These are phyloP conservation scores for Paedocypris micromegethes DNA, from an alignment of 2,797 vertebrate species.

Conservation along the genomic window DNA sequence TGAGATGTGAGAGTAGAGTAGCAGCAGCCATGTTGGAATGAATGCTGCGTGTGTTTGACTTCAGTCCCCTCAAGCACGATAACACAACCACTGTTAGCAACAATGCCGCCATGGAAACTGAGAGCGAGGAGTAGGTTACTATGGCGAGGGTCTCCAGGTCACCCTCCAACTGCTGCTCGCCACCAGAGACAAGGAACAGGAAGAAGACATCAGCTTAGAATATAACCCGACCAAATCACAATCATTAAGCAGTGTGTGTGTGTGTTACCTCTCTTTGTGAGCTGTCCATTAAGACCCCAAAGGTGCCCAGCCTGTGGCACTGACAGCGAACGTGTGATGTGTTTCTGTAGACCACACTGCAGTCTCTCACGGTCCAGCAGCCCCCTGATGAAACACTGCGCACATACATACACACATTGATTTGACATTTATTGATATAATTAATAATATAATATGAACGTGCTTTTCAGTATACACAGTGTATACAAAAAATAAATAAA, in stretches of 20 bases:
- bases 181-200: slow-evolving; percentile 51
- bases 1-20: slow-evolving; percentile 87
- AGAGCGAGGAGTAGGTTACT: slow-evolving; percentile 85
- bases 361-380: slow-evolving; percentile 91
- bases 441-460: too few species aligned
- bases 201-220: background rate
- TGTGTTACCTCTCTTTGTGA: slow-evolving; percentile 88
- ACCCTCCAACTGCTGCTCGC: slow-evolving; percentile 86
- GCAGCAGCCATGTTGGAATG: slow-evolving; percentile 87
- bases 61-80: slow-evolving; percentile 87
- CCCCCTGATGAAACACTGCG: slow-evolving; percentile 73
- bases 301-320: slow-evolving; percentile 90
- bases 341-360: slow-evolving; percentile 91
- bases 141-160: slow-evolving; percentile 89
- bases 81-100: slow-evolving; percentile 83
- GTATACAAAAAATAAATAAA: background rate
- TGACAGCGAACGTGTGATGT: slow-evolving; percentile 91
- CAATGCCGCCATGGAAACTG: slow-evolving; percentile 82
- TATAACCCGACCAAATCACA: too few species aligned
- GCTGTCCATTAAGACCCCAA: slow-evolving; percentile 95
- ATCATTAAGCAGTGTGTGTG: background rate
- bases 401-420: background rate
- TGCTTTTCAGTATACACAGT: background rate
- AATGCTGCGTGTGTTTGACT: slow-evolving; percentile 93
- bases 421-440: too few species aligned